These are phyloP conservation scores for Nansenia antarctica DNA, from an alignment of 2,113 vertebrate species.

Conservation along the genomic window DNA sequence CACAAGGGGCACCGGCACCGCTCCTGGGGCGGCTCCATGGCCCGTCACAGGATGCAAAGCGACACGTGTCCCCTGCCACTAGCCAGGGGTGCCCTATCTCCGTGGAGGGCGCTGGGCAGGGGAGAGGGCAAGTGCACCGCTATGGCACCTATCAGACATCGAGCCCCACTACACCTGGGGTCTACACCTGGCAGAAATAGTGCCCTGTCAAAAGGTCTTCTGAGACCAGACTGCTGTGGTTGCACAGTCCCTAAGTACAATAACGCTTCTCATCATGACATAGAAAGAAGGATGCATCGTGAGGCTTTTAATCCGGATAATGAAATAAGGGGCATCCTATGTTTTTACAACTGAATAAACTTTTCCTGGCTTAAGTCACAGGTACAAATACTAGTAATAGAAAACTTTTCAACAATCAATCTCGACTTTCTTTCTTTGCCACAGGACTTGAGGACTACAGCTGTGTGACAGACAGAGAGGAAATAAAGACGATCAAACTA, in stretches of 20 bases:
- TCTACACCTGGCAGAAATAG: background rate
- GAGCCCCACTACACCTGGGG: conserved; percentile 17
- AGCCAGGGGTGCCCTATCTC: conserved; percentile 44
- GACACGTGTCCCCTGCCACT: conserved; percentile 48
- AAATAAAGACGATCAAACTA: background rate
- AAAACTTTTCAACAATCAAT: too few species aligned
- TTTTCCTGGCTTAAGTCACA: too few species aligned
- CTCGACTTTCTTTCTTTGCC: too few species aligned
- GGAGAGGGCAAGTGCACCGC: conserved; percentile 16
- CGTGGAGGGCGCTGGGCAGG: conserved; percentile 19
- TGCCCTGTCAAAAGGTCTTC: conserved; percentile 9
- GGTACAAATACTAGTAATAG: too few species aligned
- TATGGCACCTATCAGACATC: conserved; percentile 2
- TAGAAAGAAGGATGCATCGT: too few species aligned
- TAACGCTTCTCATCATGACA: too few species aligned
- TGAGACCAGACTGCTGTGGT: background rate
- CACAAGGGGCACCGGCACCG: conserved; percentile 25
- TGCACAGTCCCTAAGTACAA: background rate
- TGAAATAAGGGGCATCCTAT: too few species aligned
- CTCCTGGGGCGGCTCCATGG: conserved; percentile 32
- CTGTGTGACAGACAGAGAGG: background rate
- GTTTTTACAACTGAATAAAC: too few species aligned
- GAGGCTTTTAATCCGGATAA: too few species aligned
- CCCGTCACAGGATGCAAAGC: conserved; percentile 52
- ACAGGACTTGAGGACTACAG: background rate